phyloP scores from a whole-genome alignment of 2,113 vertebrate species.

The Nothobranchius furzeri region DNA sequence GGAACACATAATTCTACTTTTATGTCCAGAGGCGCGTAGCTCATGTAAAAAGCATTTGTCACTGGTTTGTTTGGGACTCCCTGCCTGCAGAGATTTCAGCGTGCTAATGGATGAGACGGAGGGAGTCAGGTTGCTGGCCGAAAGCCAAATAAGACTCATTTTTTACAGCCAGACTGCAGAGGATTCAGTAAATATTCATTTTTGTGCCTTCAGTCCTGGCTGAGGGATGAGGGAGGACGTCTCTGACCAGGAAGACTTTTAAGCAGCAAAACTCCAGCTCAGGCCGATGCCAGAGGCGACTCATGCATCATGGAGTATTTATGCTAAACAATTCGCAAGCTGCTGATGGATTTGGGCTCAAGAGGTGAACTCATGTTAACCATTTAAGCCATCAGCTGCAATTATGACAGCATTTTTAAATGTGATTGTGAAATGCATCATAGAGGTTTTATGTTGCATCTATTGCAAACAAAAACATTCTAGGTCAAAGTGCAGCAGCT shows the following conservation, averaged over 20 bases:
- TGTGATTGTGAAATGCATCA: too few relatives aligned
- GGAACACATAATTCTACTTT: conserved; percentile 1
- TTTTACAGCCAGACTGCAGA: conserved; percentile 36
- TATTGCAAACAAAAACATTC: too few relatives aligned
- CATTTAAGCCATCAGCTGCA: too few relatives aligned
- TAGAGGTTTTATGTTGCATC: too few relatives aligned
- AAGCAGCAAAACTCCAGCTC: conserved; percentile 24
- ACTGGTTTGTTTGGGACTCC: conserved; percentile 51
- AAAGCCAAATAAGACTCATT: conserved; percentile 34
- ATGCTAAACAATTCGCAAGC: conserved; percentile 1
- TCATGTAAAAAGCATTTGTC: conserved; percentile 24
- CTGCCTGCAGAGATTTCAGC: conserved; percentile 37
- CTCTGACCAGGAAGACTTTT: conserved; percentile 26
- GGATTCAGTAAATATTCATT: conserved; percentile 39
- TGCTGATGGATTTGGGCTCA: too few relatives aligned
- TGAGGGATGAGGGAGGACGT: conserved; percentile 9
- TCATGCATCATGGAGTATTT: not conserved
- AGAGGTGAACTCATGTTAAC: too few relatives aligned
- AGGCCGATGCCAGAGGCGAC: conserved; percentile 37
- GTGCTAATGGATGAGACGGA: conserved; percentile 64
- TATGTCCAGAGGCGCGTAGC: not conserved
- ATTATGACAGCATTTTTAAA: too few relatives aligned
- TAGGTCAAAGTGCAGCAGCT: not conserved
- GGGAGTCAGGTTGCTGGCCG: conserved; percentile 52
- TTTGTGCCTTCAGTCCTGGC: conserved; percentile 21